A percentile compares a stretch with the other conserved stretches of the same genome.
Conservation (phyloP, 2,888 invertebrate species). For the Metellina segmentata region DNA sequence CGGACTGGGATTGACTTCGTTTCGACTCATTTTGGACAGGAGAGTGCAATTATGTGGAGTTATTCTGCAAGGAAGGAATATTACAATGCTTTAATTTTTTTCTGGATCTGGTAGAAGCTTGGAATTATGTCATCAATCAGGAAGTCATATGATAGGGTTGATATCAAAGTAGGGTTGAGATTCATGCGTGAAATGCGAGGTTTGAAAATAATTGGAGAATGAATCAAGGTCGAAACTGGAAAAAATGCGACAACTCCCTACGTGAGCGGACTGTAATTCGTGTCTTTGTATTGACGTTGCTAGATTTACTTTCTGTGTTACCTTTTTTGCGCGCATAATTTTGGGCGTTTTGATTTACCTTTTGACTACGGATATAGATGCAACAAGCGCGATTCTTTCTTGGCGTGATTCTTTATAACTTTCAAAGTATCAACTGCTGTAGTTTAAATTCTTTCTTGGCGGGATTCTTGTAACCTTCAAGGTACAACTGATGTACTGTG, state of each 20-base stretch:
- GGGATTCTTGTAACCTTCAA: too few species aligned
- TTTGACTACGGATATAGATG: too few species aligned
- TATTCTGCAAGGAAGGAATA: slow-evolving; percentile 12
- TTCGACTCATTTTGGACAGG: neutral
- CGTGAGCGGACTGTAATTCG: slow-evolving; percentile 2
- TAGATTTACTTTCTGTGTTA: neutral
- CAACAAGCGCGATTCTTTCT: too few species aligned
- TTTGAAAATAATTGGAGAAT: slow-evolving; percentile 3
- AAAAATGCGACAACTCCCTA: slow-evolving; percentile 2
- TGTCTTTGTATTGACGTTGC: neutral
- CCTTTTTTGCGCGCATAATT: too few species aligned
- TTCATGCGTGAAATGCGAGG: slow-evolving; percentile 27
- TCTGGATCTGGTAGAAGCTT: slow-evolving; percentile 9
- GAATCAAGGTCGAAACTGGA: slow-evolving; percentile 18
- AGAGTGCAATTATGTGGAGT: slow-evolving; percentile 19
- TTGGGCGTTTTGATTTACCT: too few species aligned
- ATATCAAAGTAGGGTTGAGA: slow-evolving; percentile 15
- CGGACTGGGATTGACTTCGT: too few species aligned
- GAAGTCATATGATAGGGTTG: slow-evolving; percentile 30
- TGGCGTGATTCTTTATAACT: too few species aligned
- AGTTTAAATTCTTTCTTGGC: too few species aligned
- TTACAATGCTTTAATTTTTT: slow-evolving; percentile 1
- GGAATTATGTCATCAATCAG: slow-evolving; percentile 59
- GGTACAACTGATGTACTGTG: too few species aligned
- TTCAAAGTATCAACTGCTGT: too few species aligned